These are phyloP conservation scores for Nesidiocoris tenuis DNA, from an alignment of 2,888 invertebrate species.

Conservation along the genomic window DNA sequence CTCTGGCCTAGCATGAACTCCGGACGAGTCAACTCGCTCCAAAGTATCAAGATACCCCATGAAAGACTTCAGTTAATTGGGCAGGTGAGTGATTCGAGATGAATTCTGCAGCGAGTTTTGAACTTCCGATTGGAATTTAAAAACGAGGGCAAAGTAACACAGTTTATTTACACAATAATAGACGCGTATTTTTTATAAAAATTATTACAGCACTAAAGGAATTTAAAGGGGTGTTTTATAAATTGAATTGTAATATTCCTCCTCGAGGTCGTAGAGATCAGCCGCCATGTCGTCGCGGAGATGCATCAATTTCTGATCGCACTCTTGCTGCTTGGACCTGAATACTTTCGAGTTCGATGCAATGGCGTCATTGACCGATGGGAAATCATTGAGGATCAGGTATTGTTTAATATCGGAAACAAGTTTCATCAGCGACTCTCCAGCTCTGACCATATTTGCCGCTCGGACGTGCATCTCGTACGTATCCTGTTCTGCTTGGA, in stretches of 20 bases:
- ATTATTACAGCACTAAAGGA: too few relatives aligned
- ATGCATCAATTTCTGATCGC: constrained; percentile 89
- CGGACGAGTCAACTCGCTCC: too few relatives aligned
- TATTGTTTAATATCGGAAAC: constrained; percentile 98
- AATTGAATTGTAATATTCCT: constrained; percentile 86
- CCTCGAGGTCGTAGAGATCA: constrained; percentile 87
- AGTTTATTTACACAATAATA: too few relatives aligned
- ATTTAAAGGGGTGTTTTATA: constrained; percentile 60
- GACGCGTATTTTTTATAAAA: too few relatives aligned
- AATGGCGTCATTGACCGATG: constrained; percentile 95
- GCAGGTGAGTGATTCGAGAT: too few relatives aligned
- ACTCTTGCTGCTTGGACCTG: constrained; percentile 85
- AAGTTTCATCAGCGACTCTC: constrained; percentile 94
- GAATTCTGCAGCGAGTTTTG: too few relatives aligned
- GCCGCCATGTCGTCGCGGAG: constrained; percentile 92
- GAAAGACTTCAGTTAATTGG: too few relatives aligned
- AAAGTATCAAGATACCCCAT: too few relatives aligned
- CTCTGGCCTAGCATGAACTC: too few relatives aligned
- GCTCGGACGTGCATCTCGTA: constrained; percentile 97
- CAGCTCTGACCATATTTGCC: constrained; percentile 94
- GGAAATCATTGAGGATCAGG: constrained; percentile 95
- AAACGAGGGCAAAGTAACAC: too few relatives aligned
- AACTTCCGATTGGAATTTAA: too few relatives aligned
- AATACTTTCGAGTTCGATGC: constrained; percentile 88
- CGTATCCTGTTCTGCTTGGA: constrained; percentile 92